Evolutionary conservation across 2,888 invertebrate species (phyloP).

Genomic region (Hemicrepidius hirtus): DNA sequence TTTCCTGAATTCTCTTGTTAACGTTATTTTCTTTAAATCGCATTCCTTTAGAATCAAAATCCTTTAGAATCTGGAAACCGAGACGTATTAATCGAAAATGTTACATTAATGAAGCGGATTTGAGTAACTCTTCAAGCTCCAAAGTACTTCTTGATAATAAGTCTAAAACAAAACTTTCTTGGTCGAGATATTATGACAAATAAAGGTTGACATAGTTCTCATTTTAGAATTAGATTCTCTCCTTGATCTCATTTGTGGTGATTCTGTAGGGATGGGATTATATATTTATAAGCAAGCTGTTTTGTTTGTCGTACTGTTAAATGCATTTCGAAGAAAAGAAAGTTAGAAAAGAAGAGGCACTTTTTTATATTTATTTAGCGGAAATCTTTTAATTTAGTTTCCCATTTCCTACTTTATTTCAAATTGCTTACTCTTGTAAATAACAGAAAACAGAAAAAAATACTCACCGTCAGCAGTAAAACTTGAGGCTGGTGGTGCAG

Average conservation of each 20-base stretch:
- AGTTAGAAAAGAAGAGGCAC: too few species aligned
- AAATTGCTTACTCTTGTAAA: too few species aligned
- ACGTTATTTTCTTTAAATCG: too few species aligned
- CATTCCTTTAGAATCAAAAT: too few species aligned
- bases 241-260: conserved; percentile 1
- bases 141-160: background rate
- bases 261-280: background rate
- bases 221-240: conserved; percentile 1
- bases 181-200: conserved; percentile 3
- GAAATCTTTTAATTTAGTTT: background rate
- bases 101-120: background rate
- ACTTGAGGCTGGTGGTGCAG: conserved; percentile 67
- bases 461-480: conserved; percentile 70
- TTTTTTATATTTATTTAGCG: too few species aligned
- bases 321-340: too few species aligned
- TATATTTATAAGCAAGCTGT: background rate
- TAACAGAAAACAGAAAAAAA: background rate
- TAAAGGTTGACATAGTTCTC: background rate
- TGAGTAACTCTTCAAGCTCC: background rate
- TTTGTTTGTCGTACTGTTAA: background rate
- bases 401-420: too few species aligned
- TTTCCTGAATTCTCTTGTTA: too few species aligned
- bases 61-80: too few species aligned
- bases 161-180: background rate
- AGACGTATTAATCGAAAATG: background rate